These are phyloP conservation scores for Mustela lutreola DNA, from an alignment of 2,113 vertebrate species.

Conservation along the genomic window DNA sequence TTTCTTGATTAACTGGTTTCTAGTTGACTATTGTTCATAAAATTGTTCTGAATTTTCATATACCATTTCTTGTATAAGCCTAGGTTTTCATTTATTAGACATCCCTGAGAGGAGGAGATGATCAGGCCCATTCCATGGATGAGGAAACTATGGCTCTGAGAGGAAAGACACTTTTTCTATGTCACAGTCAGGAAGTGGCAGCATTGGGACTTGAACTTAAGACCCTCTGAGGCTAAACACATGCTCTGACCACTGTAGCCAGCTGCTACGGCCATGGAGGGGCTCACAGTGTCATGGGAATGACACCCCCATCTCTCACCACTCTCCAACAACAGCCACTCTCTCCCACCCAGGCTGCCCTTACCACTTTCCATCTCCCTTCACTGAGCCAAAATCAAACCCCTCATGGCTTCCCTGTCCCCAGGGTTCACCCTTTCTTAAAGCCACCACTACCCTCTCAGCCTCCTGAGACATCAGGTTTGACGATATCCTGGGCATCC, in stretches of 20 bases:
- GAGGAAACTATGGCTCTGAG: not conserved
- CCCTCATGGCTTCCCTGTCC: not conserved
- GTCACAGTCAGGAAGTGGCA: not conserved
- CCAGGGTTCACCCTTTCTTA: not conserved
- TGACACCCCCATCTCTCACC: not conserved
- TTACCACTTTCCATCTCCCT: not conserved
- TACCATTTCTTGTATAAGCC: not conserved
- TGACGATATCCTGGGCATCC: not conserved
- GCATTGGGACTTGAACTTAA: not conserved
- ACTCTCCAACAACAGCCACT: not conserved
- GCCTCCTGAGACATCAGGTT: not conserved
- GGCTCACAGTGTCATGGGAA: not conserved
- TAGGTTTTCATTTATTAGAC: not conserved
- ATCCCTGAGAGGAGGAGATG: not conserved
- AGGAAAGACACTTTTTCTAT: not conserved
- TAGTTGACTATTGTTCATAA: not conserved
- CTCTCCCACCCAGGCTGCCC: not conserved
- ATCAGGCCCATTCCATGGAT: not conserved
- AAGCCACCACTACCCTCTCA: not conserved
- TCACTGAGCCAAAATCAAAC: not conserved
- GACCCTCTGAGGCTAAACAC: not conserved
- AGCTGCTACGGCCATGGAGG: not conserved
- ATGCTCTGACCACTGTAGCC: not conserved
- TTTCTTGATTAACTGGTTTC: not conserved
- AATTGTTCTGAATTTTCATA: not conserved